Evolutionary conservation across 1,140 invertebrate species (phyloP).

Genomic region (Coelopa frigida): DNA sequence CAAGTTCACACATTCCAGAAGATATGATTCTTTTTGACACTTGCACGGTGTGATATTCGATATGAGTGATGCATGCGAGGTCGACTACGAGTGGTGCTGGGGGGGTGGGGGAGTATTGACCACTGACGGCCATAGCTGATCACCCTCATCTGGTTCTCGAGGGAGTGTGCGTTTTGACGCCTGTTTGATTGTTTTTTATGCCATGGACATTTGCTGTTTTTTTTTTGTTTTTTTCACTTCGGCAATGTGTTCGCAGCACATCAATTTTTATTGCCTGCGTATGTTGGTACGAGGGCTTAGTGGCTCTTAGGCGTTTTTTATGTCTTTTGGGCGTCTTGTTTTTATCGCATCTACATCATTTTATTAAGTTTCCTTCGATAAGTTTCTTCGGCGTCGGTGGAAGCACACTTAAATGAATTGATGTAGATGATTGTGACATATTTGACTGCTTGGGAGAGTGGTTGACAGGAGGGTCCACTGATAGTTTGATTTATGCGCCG

Average conservation of each 20-base stretch:
- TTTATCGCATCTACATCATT: constrained; percentile 31
- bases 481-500: constrained; percentile 29
- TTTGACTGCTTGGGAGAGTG: constrained; percentile 16
- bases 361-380: constrained; percentile 33
- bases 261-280: neutral
- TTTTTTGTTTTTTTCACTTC: neutral
- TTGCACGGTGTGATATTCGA: too few relatives aligned
- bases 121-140: too few relatives aligned
- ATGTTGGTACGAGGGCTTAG: neutral
- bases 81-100: too few relatives aligned
- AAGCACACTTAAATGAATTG: constrained; percentile 43
- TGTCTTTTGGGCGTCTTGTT: constrained; percentile 37
- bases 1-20: too few relatives aligned
- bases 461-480: neutral
- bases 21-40: too few relatives aligned
- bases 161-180: neutral
- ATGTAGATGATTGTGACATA: constrained; percentile 41
- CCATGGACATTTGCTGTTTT: too few relatives aligned
- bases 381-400: constrained; percentile 31
- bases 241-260: neutral
- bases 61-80: too few relatives aligned
- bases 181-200: neutral
- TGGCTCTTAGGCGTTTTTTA: neutral
- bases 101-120: too few relatives aligned
- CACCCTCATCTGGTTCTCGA: too few relatives aligned